These are phyloP conservation scores for Maccullochella peelii DNA, from an alignment of 2,113 vertebrate genomes.

Conservation along the genomic window DNA sequence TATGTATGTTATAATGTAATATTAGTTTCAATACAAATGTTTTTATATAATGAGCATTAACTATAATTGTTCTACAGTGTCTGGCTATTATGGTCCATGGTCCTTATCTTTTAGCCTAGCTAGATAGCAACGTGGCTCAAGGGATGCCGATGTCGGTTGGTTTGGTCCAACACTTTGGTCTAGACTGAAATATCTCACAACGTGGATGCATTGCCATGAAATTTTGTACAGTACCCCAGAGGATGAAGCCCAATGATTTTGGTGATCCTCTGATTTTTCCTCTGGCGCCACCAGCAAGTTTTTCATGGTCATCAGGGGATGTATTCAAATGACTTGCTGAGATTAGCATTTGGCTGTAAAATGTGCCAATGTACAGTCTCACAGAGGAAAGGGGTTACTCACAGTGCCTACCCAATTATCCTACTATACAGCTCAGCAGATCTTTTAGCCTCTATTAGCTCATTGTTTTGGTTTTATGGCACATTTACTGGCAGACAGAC, in stretches of 20 bases:
- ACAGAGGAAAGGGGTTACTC: neutral
- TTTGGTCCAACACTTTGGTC: neutral
- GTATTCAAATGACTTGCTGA: neutral
- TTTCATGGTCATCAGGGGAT: neutral
- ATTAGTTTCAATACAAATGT: neutral
- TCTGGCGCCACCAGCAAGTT: neutral
- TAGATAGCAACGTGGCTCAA: no score
- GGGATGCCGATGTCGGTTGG: neutral
- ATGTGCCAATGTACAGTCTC: neutral
- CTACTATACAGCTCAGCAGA: neutral
- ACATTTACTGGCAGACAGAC: neutral
- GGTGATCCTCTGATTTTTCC: neutral
- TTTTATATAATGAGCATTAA: neutral
- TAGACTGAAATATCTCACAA: neutral
- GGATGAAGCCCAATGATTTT: neutral
- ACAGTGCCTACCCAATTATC: neutral
- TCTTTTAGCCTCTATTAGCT: neutral
- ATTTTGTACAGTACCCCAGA: neutral
- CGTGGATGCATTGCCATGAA: neutral
- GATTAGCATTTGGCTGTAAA: no score
- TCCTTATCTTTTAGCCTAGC: neutral
- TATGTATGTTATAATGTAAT: neutral
- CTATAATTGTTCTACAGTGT: neutral
- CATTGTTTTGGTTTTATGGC: conserved; percentile 7
- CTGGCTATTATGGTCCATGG: neutral